Evolutionary conservation across 2,113 vertebrate species (phyloP).

Genomic region (Anarrhichthys ocellatus): DNA sequence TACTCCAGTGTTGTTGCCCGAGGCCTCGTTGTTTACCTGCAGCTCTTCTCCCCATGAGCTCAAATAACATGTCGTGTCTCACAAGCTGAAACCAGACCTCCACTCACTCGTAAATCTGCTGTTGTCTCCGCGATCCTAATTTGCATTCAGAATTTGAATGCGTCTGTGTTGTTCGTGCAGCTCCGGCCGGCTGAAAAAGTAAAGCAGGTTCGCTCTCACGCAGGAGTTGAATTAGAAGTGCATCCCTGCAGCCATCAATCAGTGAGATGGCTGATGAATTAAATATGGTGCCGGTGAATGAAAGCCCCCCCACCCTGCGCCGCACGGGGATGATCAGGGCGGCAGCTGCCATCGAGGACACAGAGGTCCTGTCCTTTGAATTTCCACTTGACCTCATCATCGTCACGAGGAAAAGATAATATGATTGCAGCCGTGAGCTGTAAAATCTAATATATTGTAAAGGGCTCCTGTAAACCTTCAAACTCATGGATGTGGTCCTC

Average conservation of each 20-base stretch:
- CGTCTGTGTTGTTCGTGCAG: constrained; percentile 12
- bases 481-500: neutral
- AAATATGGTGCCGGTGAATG: constrained; percentile 48
- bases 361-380: neutral
- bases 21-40: neutral
- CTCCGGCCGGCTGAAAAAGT: neutral
- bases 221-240: constrained; percentile 19
- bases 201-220: constrained; percentile 36
- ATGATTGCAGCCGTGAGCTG: neutral
- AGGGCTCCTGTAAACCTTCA: neutral
- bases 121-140: constrained; percentile 11
- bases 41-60: neutral
- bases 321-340: constrained; percentile 7
- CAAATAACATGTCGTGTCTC: constrained; percentile 17
- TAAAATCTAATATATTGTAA: neutral
- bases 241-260: constrained; percentile 47
- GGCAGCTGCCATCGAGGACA: constrained; percentile 6
- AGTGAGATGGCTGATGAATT: constrained; percentile 51
- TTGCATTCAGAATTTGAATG: constrained; percentile 62
- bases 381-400: neutral
- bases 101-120: constrained; percentile 25
- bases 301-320: neutral
- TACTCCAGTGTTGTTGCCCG: neutral
- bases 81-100: constrained; percentile 4
- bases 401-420: neutral